Base-by-base conservation (phyloP, 1,140 invertebrate species). In the Apis dorsata region DNA sequence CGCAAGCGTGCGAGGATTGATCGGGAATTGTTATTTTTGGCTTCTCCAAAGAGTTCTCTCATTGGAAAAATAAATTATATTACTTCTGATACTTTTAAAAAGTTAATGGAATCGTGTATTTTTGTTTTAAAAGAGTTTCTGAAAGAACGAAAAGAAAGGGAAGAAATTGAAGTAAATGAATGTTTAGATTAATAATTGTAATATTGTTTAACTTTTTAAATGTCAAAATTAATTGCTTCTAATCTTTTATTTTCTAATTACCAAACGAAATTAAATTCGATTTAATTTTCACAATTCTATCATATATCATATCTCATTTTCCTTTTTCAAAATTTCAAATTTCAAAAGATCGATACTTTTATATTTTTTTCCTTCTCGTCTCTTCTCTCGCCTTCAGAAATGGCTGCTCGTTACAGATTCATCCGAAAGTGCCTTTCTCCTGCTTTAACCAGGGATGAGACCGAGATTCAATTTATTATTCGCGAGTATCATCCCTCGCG, bases 381-480 rank as follows among this genome's bases (percentile, higher is more conserved):
- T 77, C 57, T 34, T 34, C 11, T 76, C 66, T 65, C 75, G 75
- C 72, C 66, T 72, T 76, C 59, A 83, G 66, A 71, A 83, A 68
- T 79, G 76, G 76, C 81, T 83, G 75, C 81, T 83, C 74, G 81
- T 83, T 83, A 79, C 59, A 72, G 68, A 83, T 83, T 83, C 81
- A 83, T 83, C 81, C 76, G 59, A 83, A 83, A 83, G 76, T 79
- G 51, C 68, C 68, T 55, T 69, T 66, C 51, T 71, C 59, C 81
- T 62, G 19, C 51, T 79, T 68, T 72, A 83, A 66, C 81, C 81
- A 79, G 81, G 71, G 69, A 79, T 83, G 81, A 83, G 76, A 59
- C 81, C 76, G 68, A 76, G 81, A 83, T 83, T 83, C 76, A 83
- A 83, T 83, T 83, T 83, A 83, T 83, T 83, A 83, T 83, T 83